Evolutionary conservation across 2,797 vertebrate genomes (phyloP).

Genomic region (Peromyscus melanophrys): DNA sequence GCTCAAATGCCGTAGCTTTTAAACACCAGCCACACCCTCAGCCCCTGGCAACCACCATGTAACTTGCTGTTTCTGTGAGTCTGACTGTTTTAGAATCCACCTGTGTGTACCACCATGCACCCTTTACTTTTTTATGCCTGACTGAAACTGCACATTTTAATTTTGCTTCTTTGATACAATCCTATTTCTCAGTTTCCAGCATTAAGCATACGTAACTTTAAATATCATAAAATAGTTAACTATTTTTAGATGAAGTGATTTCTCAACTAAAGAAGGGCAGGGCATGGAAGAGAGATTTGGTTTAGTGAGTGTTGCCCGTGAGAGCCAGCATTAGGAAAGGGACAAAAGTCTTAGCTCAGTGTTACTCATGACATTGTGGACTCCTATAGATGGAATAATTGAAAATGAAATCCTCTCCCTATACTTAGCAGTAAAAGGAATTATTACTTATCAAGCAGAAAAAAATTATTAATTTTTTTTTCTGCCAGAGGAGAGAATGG

Average conservation of each 20-base stretch:
- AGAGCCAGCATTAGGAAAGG: neutral
- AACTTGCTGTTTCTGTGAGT: neutral
- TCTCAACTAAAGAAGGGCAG: neutral
- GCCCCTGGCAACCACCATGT: neutral
- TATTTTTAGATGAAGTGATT: neutral
- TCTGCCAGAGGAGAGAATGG: neutral
- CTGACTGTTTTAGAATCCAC: neutral
- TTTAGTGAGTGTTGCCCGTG: neutral
- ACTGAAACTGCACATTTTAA: conserved; percentile 35
- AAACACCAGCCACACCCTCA: neutral
- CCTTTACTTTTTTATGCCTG: neutral
- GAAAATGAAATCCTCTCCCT: neutral
- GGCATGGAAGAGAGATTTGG: neutral
- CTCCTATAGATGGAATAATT: neutral
- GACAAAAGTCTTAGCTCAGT: neutral
- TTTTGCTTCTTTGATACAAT: conserved; percentile 25
- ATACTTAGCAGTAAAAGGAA: neutral
- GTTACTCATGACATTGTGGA: neutral
- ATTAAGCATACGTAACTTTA: conserved; percentile 29
- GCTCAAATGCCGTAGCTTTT: neutral
- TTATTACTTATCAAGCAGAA: neutral
- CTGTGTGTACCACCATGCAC: neutral
- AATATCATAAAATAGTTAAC: conserved; percentile 27
- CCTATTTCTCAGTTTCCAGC: neutral
- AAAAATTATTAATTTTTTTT: neutral